Base-by-base conservation (phyloP, 2,113 vertebrate species). In the Paedocypris sp. region DNA sequence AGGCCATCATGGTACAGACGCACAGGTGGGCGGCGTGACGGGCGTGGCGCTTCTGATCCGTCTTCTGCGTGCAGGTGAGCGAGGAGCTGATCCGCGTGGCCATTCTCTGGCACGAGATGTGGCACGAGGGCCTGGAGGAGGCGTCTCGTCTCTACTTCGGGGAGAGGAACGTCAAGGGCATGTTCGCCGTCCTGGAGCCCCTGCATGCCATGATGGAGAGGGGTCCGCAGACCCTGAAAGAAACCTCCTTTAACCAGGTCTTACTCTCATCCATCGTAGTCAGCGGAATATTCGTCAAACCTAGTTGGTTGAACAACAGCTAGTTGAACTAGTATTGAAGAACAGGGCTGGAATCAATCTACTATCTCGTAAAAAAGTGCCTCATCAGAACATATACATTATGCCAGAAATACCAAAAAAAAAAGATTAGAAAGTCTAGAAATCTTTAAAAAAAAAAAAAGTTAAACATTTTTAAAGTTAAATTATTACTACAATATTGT, bases 71-170 rank as follows among this genome's bases (percentile, higher is more conserved):
- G 3, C 75, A 98, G 95, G 95, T 99, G 78, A 98, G 94, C 1
- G 95, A 99, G 73, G 95, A 99, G 71, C 89, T 99, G 26, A 99
- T 99, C 73, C 86, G 95, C 2, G 95, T 99, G 58, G 95, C 95
- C 72, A 99, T 99, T 73, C 79, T 99, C 0, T 99, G 95, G 95
- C 95, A 99, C 0, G 95, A 99, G 81, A 97, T 99, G 95, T 99
- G 94, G 95, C 94, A 98, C 0, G 94, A 98, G 67, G 94, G 95
- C 7, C 71, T 99, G 68, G 94, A 99, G 61, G 95, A 99, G 66
- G 95, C 95, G 0, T 98, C 94, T 0, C 91, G 95, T 5, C 86
- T 99, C 1, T 99, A 99, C 71, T 99, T 99, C 2, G 95, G 95
- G 3, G 95, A 99, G 72, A 86, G 94, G 60, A 99, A 99, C 0